Conservation (phyloP, 1,140 invertebrate genomes). For the Portunus trituberculatus region DNA sequence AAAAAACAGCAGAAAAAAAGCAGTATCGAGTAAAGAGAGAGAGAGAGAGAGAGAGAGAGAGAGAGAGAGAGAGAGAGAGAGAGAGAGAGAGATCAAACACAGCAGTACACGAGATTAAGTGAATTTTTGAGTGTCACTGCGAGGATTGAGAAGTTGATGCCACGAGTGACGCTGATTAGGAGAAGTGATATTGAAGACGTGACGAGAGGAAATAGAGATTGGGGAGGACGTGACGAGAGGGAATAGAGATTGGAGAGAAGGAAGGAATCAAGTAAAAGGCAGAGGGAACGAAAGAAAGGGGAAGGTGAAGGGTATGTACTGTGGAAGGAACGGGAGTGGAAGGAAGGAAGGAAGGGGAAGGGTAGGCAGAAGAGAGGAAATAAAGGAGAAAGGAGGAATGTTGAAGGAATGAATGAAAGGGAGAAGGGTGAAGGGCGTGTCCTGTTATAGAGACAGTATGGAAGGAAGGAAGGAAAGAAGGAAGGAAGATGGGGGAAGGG, state of each 20-base stretch:
- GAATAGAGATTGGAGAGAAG: background rate
- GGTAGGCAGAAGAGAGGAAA: background rate
- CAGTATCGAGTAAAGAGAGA: too few species aligned
- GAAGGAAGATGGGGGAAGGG: too few species aligned
- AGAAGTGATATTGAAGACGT: background rate
- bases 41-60: background rate
- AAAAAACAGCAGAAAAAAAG: too few species aligned
- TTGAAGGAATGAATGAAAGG: background rate
- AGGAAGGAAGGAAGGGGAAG: background rate
- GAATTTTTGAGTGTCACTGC: background rate
- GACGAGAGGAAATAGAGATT: background rate
- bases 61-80: background rate
- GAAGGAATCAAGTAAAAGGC: background rate
- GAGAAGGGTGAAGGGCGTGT: background rate
- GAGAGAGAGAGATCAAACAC: background rate
- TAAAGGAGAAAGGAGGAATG: background rate
- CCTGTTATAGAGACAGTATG: too few species aligned
- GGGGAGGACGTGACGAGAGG: background rate
- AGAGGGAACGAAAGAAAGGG: too few species aligned
- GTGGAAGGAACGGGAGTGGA: background rate
- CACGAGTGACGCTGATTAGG: background rate
- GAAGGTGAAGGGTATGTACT: background rate
- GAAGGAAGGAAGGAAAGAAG: too few species aligned
- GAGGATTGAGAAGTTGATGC: background rate
- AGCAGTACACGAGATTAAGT: background rate